A percentile compares a stretch with the other conserved stretches of the same genome.
Evolutionary conservation across 2,113 vertebrate genomes (phyloP).

Genomic region (Copsychus sechellarum): DNA sequence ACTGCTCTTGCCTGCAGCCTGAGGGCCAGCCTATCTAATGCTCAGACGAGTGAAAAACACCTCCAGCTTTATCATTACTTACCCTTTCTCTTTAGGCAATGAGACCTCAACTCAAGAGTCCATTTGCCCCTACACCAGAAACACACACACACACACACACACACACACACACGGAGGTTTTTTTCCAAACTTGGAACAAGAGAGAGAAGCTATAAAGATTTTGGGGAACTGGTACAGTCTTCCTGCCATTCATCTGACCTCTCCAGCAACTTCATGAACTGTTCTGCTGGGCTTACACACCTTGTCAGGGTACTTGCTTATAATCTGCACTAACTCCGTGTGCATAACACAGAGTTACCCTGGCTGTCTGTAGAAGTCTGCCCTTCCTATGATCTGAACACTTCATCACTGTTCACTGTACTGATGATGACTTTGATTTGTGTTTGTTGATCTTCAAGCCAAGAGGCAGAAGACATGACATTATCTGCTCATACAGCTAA

Average conservation of each 20-base stretch:
- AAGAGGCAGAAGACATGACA: neutral
- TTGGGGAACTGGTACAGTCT: neutral
- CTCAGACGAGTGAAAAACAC: neutral
- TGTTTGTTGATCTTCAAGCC: neutral
- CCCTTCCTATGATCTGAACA: neutral
- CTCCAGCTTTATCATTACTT: neutral
- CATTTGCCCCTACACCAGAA: neutral
- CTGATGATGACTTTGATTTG: neutral
- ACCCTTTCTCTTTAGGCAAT: neutral
- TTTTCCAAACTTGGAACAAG: neutral
- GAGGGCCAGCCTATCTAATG: neutral
- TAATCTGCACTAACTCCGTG: fast-evolving
- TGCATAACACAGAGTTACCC: neutral
- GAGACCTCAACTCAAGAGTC: neutral
- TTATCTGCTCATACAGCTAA: neutral
- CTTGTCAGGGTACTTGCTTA: neutral
- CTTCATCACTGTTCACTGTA: neutral
- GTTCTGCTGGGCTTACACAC: neutral
- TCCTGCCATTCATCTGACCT: neutral
- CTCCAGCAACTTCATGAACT: neutral
- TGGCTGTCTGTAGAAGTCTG: neutral
- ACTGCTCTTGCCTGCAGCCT: neutral
- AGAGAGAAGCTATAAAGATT: neutral
- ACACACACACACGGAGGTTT: neutral
- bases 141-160: neutral